Conservation (phyloP, 37 sponge, comb jelly and placozoan genomes). For the Sycon ciliatum region DNA sequence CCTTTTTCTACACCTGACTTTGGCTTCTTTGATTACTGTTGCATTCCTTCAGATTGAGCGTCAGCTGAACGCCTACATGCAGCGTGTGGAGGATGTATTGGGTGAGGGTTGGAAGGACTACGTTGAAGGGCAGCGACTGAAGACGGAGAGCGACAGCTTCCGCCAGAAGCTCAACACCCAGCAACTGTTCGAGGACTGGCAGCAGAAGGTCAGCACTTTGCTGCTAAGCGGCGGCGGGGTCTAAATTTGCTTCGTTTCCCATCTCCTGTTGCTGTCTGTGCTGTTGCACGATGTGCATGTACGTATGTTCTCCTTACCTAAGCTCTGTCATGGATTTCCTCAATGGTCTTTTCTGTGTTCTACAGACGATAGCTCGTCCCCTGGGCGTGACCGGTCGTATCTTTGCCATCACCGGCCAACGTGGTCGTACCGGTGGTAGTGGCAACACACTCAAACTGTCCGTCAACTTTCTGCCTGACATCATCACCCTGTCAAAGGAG, state of each 20-base stretch:
- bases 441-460: constrained; percentile 57
- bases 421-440: constrained; percentile 37
- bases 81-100: constrained; percentile 87
- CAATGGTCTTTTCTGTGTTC: background rate
- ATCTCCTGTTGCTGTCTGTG: background rate
- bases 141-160: constrained; percentile 89
- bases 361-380: constrained; percentile 54
- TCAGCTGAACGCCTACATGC: constrained; percentile 78
- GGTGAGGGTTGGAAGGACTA: constrained; percentile 88
- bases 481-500: constrained; percentile 89
- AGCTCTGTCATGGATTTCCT: background rate
- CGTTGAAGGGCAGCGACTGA: constrained; percentile 88
- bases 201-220: background rate
- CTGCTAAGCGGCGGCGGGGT: no score
- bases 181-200: constrained; percentile 68
- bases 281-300: constrained; percentile 10
- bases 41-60: constrained; percentile 59
- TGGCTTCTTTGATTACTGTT: no score
- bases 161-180: constrained; percentile 87
- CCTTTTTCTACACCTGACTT: background rate
- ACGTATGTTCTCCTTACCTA: background rate
- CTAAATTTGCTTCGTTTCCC: no score
- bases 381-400: constrained; percentile 67
- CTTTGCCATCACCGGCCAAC: constrained; percentile 54
- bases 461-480: constrained; percentile 90